Conservation (phyloP, 1,140 invertebrate species). For the Akabosia matsudoensis region DNA sequence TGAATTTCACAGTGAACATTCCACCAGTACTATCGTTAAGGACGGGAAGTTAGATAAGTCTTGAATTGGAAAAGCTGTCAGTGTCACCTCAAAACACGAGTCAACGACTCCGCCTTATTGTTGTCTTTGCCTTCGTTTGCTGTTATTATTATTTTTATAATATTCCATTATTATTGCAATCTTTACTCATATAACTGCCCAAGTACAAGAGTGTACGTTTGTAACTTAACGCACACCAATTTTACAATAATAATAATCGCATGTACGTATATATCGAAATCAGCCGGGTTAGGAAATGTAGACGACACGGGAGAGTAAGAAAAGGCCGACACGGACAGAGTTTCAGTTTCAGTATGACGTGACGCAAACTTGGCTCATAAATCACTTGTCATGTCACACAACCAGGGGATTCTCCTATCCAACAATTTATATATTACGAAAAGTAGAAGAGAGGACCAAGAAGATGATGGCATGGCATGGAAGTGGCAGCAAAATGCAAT, state of each 20-base stretch:
- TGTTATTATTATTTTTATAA: background rate
- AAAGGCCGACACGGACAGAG: constrained; percentile 21
- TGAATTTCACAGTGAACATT: no score
- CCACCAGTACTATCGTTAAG: background rate
- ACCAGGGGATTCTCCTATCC: constrained; percentile 44
- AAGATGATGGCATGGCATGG: constrained; percentile 5
- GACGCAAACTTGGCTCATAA: constrained; percentile 47
- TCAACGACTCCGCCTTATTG: background rate
- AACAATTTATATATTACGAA: constrained; percentile 22
- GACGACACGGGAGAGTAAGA: constrained; percentile 17
- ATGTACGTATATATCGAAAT: background rate
- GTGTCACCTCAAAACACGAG: background rate
- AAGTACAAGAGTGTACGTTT: no score
- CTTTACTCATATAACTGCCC: no score
- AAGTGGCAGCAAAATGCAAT: constrained; percentile 20
- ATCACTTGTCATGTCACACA: constrained; percentile 46
- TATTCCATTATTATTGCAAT: background rate
- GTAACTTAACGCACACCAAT: background rate
- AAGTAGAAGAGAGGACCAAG: constrained; percentile 9
- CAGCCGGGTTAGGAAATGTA: background rate
- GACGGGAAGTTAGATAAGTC: background rate
- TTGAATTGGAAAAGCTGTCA: constrained; percentile 16
- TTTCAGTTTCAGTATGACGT: constrained; percentile 40
- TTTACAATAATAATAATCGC: background rate
- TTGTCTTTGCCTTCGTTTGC: constrained; percentile 2